A percentile compares a stretch with the other conserved stretches of the same genome.
phyloP scores from a whole-genome alignment of 2,797 vertebrate species.

The Antennarius maculatus region DNA sequence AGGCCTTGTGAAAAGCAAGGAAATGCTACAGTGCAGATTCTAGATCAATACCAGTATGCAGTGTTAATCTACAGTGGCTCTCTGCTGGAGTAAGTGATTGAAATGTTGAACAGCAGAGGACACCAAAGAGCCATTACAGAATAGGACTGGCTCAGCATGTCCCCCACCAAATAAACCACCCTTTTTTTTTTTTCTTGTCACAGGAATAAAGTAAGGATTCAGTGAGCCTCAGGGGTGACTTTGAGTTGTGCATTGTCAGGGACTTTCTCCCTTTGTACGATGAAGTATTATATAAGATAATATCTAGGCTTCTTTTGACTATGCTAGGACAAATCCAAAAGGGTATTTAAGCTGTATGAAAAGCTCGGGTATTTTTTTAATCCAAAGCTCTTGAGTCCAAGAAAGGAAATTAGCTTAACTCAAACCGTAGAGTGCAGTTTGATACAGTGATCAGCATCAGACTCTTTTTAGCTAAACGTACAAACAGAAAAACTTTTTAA shows the following conservation, averaged over 20 bases:
- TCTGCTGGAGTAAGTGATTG: constrained; percentile 64
- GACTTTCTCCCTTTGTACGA: constrained; percentile 41
- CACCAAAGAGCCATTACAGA: constrained; percentile 57
- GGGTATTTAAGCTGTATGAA: constrained; percentile 24
- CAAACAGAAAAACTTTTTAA: background rate
- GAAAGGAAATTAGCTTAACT: constrained; percentile 25
- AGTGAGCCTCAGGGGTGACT: constrained; percentile 51
- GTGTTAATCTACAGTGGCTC: constrained; percentile 71
- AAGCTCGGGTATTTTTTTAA: constrained; percentile 12
- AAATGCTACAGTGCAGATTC: constrained; percentile 36
- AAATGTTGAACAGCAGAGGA: constrained; percentile 63
- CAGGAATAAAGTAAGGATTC: constrained; percentile 28
- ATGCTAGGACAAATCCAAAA: constrained; percentile 21
- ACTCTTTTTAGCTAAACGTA: background rate
- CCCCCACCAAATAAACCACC: constrained; percentile 43
- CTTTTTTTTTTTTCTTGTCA: background rate
- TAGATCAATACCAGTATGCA: constrained; percentile 47
- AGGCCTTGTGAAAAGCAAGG: background rate
- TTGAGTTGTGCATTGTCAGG: constrained; percentile 52
- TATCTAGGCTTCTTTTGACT: constrained; percentile 39
- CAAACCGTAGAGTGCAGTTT: constrained; percentile 10
- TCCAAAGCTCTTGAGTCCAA: constrained; percentile 12
- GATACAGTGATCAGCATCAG: constrained; percentile 19
- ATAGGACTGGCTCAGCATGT: constrained; percentile 64
- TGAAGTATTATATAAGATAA: constrained; percentile 47